Conservation (phyloP, 2,888 invertebrate species). For the Pterostichus madidus region DNA sequence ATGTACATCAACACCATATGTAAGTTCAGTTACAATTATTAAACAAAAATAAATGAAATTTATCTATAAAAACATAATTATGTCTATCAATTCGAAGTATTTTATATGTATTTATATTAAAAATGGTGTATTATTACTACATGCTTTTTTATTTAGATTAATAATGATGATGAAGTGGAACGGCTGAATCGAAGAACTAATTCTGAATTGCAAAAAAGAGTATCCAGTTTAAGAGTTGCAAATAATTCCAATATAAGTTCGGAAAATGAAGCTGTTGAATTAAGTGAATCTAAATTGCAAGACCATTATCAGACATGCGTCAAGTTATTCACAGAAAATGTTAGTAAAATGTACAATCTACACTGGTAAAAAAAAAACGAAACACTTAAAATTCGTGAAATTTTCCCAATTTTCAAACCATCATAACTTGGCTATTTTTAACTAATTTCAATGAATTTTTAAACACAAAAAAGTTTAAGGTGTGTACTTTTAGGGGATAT, state of each 20-base stretch:
- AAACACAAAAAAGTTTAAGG: too few species aligned
- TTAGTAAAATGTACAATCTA: conserved; percentile 75
- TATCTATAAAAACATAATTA: conserved; percentile 10
- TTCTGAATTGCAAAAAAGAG: conserved; percentile 71
- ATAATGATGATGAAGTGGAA: conserved; percentile 83
- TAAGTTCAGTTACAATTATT: not conserved
- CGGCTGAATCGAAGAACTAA: conserved; percentile 76
- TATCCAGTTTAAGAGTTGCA: conserved; percentile 66
- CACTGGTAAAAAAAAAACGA: too few species aligned
- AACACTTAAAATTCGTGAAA: too few species aligned
- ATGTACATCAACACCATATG: conserved; percentile 12
- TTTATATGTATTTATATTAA: not conserved
- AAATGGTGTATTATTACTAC: not conserved
- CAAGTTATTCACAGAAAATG: conserved; percentile 89
- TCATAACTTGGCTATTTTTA: too few species aligned
- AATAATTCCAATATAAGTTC: conserved; percentile 58
- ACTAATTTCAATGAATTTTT: too few species aligned
- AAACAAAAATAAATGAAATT: not conserved
- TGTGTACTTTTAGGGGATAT: too few species aligned
- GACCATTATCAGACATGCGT: conserved; percentile 88
- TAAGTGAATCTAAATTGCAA: conserved; percentile 78
- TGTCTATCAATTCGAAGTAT: not conserved
- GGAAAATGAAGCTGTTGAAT: conserved; percentile 73
- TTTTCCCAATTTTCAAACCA: too few species aligned
- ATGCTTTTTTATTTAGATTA: conserved; percentile 73